Conservation (phyloP, 2,113 vertebrate genomes). For the Vidua macroura region DNA sequence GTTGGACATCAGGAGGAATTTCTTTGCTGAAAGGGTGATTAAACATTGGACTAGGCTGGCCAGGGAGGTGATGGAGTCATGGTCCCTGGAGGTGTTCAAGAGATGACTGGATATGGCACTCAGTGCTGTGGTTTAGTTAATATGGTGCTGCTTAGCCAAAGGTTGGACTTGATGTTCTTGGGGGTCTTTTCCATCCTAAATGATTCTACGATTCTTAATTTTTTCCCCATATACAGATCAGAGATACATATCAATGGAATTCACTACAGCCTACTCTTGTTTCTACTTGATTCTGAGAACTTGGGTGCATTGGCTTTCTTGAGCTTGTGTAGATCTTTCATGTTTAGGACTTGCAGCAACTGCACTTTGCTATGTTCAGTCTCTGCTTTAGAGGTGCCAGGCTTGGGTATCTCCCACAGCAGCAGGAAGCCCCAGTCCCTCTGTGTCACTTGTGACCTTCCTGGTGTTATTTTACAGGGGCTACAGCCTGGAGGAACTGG, state of each 20-base stretch:
- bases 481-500: conserved; percentile 82
- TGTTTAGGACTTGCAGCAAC: not conserved
- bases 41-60: not conserved
- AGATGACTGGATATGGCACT: not conserved
- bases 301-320: not conserved
- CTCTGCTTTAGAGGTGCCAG: not conserved
- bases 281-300: not conserved
- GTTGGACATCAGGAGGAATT: not conserved
- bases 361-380: not conserved
- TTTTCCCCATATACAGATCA: not conserved
- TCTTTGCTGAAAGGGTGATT: not conserved
- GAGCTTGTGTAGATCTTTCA: not conserved
- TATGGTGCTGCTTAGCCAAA: not conserved
- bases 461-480: conserved; percentile 74
- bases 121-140: not conserved
- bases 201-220: rapidly evolving
- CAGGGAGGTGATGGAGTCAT: not conserved
- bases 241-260: not conserved
- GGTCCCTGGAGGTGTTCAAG: not conserved
- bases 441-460: not conserved
- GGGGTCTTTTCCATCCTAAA: not conserved
- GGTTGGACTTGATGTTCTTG: not conserved
- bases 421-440: not conserved
- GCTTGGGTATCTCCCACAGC: not conserved
- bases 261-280: not conserved